Percentiles rank a stretch among this genome's conserved stretches.
These are phyloP conservation scores for Drosophila mimica DNA, from an alignment of 2,888 invertebrate genomes.

Conservation along the genomic window DNA sequence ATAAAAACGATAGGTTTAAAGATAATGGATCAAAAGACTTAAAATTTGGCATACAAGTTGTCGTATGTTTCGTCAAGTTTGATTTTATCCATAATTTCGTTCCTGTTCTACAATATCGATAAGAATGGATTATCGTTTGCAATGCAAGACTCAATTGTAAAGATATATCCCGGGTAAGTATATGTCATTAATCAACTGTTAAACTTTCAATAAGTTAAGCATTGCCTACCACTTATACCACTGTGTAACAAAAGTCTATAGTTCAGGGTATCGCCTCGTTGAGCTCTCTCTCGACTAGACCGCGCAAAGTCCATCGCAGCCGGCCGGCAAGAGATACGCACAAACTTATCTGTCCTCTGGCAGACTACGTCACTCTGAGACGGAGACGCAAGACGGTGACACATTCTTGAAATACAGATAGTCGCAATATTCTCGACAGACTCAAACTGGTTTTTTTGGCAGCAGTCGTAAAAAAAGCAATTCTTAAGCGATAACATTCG, in stretches of 20 bases:
- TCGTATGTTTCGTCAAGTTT: too few relatives aligned
- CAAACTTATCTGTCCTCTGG: slow-evolving; percentile 61
- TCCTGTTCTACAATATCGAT: too few relatives aligned
- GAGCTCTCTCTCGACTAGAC: background rate
- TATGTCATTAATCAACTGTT: too few relatives aligned
- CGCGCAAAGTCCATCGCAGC: slow-evolving; percentile 69
- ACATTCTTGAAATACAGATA: slow-evolving; percentile 61
- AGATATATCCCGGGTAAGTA: too few relatives aligned
- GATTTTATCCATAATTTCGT: too few relatives aligned
- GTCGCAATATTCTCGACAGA: slow-evolving; percentile 19
- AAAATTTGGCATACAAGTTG: too few relatives aligned
- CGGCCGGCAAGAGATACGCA: slow-evolving; percentile 59
- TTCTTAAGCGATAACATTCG: slow-evolving; percentile 46
- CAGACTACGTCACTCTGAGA: slow-evolving; percentile 58
- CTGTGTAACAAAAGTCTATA: background rate
- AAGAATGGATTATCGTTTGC: too few relatives aligned
- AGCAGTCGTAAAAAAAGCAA: slow-evolving; percentile 42
- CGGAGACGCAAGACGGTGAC: slow-evolving; percentile 62
- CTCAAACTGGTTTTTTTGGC: slow-evolving; percentile 54
- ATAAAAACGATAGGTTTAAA: too few relatives aligned
- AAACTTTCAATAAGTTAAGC: background rate
- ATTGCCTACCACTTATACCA: background rate
- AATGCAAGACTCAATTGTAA: too few relatives aligned
- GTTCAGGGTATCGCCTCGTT: background rate
- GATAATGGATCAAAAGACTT: too few relatives aligned